Conservation (phyloP, 1,140 invertebrate genomes). For the Philopotamus ludificatus region DNA sequence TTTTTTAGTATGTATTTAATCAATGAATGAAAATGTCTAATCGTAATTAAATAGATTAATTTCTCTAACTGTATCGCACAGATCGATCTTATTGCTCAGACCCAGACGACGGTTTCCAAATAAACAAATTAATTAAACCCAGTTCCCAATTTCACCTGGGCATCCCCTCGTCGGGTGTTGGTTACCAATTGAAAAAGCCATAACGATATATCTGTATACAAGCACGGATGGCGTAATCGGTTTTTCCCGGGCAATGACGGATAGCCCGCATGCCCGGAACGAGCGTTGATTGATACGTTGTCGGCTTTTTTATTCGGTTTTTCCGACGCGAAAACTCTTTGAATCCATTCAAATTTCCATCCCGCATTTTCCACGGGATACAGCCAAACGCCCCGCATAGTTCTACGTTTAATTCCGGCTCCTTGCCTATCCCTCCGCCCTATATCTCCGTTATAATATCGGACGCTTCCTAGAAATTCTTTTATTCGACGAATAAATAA, state of each 20-base stretch:
- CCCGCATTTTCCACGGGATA: neutral
- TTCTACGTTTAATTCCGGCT: constrained; percentile 1
- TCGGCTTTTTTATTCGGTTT: constrained; percentile 10
- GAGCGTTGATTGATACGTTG: constrained; percentile 27
- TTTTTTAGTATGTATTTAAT: too few species aligned
- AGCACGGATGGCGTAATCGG: constrained; percentile 22
- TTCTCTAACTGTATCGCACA: too few species aligned
- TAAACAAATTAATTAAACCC: too few species aligned
- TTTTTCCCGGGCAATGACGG: constrained; percentile 22
- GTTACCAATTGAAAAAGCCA: too few species aligned
- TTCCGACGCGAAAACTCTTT: constrained; percentile 22
- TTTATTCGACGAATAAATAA: constrained; percentile 20
- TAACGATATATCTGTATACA: too few species aligned
- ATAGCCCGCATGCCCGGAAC: constrained; percentile 20
- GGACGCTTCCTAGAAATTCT: constrained; percentile 11
- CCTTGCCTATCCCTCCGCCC: neutral
- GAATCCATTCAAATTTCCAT: constrained; percentile 18
- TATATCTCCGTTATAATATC: constrained; percentile 22
- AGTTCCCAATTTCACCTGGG: too few species aligned
- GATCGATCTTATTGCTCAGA: too few species aligned
- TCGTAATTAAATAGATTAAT: too few species aligned
- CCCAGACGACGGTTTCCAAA: too few species aligned
- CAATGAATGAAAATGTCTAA: too few species aligned
- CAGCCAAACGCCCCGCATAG: neutral
- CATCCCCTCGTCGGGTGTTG: too few species aligned